Base-by-base conservation (phyloP, 2,797 vertebrate species). In the Cryptoprocta ferox region DNA sequence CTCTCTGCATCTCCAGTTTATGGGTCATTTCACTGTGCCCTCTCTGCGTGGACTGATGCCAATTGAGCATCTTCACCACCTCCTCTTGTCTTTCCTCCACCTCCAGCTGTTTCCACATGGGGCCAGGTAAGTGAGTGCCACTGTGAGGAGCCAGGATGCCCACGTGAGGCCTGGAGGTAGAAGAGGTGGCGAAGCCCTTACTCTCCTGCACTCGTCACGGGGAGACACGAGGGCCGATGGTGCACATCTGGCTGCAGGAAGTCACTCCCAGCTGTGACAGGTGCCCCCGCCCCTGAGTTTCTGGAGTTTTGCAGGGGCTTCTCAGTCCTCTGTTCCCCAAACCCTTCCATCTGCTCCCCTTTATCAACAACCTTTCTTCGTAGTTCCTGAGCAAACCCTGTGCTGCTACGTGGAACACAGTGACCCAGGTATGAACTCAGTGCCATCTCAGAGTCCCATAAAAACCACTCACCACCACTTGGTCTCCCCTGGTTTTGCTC, bases 151-250 rank as follows among this genome's bases (percentile, higher is more conserved):
- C 28, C 18, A 42, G 68, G 35, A 10, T 16, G 56, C 35, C 28
- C 0, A 1, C 2, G 0, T 0, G 11, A 13, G 18, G 18, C 48
- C n/a, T 50, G 65, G 35, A 81, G 53, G 39, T 42, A 8, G 45
- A 73, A 53, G 56, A 35, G 68, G 45, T 2, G 45, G 15, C 5
- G 0, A 61, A 24, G 30, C 45, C 2, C 1, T 35, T 50, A 2
- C 11, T 78, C 12, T 66, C 7, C 53, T 61, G 26, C 11, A 13
- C 39, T 70, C 16, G 39, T 61, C 63, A 13, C 0, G 9, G 89
- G 39, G 16, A 12, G 71, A 61, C 39, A 1, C 0, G 21, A 35
- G 78, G 68, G 59, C 16, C 30, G 9, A 37, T 3, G 37, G 45
- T 12, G 5, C 28, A 21, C 1, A 53, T 45, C 21, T 1, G 59